Percentiles rank a stretch among this genome's conserved stretches.
phyloP scores from a whole-genome alignment of 2,113 vertebrate species.

The Oceanites oceanicus region DNA sequence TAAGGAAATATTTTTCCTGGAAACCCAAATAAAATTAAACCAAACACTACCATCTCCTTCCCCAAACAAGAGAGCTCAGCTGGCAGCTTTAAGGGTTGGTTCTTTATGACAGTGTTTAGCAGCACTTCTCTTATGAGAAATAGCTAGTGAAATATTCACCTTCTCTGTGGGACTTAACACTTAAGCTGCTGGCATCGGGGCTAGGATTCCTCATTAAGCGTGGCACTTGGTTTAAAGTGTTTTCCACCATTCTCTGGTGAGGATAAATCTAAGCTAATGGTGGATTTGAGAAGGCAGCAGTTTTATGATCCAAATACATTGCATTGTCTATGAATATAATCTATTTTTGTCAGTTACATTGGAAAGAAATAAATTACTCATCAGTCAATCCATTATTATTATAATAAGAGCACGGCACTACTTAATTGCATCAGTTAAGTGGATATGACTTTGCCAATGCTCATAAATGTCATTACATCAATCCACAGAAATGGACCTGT shows the following conservation, averaged over 20 bases:
- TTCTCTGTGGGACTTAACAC: not conserved
- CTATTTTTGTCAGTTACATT: slow-evolving; percentile 67
- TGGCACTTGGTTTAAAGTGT: not conserved
- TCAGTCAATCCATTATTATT: slow-evolving; percentile 71
- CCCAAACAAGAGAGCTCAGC: not conserved
- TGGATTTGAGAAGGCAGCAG: slow-evolving; percentile 27
- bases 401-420: slow-evolving; percentile 56
- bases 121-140: not conserved
- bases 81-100: not conserved
- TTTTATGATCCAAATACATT: slow-evolving; percentile 55
- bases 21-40: slow-evolving; percentile 42
- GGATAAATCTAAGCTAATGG: slow-evolving; percentile 17
- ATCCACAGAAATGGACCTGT: slow-evolving; percentile 62
- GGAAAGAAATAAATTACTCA: slow-evolving; percentile 73
- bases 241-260: not conserved
- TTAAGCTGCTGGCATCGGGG: not conserved
- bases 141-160: slow-evolving; percentile 32
- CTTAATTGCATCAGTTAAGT: slow-evolving; percentile 79
- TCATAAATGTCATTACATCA: slow-evolving; percentile 70
- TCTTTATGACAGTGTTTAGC: slow-evolving; percentile 3
- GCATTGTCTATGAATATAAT: slow-evolving; percentile 36
- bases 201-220: not conserved
- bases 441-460: slow-evolving; percentile 67
- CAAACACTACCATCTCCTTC: not conserved
- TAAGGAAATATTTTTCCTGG: slow-evolving; percentile 55